Conservation (phyloP, 2,888 invertebrate species). For the Tiliacea aurago region DNA sequence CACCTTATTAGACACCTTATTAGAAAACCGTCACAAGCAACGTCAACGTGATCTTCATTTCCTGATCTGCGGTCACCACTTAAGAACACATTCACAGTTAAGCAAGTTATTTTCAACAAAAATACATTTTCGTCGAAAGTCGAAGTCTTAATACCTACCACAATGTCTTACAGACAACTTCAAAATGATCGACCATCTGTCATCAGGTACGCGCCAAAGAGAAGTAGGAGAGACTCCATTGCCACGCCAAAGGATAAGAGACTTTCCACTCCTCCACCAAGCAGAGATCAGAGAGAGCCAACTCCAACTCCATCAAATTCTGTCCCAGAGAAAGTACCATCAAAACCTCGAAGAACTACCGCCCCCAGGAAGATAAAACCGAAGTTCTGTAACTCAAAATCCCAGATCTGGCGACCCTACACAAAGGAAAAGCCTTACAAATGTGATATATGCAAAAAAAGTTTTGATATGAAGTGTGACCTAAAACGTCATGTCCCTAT, state of each 20-base stretch:
- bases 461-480: not conserved
- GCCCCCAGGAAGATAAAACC: conserved; percentile 21
- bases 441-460: conserved; percentile 37
- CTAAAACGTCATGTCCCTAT: conserved; percentile 7
- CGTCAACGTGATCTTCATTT: not conserved
- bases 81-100: not conserved
- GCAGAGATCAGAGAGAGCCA: not conserved
- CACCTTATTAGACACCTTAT: too few species aligned
- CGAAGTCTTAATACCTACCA: not conserved
- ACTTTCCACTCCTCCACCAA: conserved; percentile 32
- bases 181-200: conserved; percentile 35
- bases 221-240: conserved; percentile 26
- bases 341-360: conserved; percentile 7
- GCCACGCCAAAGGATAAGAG: conserved; percentile 12
- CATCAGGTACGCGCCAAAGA: conserved; percentile 41
- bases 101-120: not conserved
- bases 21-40: too few species aligned
- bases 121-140: not conserved
- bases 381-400: conserved; percentile 20
- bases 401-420: conserved; percentile 35
- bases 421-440: conserved; percentile 21
- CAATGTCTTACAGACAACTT: conserved; percentile 17
- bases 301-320: not conserved
- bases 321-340: not conserved
- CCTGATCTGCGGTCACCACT: not conserved